Conservation (phyloP, 2,888 invertebrate species). For the Hyposoter didymator region DNA sequence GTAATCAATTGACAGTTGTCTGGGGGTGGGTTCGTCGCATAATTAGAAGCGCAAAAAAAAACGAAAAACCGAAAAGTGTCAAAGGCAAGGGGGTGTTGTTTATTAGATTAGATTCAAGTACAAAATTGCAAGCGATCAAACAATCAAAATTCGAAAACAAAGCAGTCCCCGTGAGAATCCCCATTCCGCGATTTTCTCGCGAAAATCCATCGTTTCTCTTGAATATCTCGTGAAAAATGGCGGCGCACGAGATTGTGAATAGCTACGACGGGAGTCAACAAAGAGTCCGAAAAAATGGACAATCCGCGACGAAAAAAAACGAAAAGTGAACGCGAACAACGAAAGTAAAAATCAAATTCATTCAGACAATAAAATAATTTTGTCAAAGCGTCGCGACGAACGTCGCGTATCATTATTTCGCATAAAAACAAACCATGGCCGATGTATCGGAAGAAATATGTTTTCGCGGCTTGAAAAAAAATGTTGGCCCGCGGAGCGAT, state of each 20-base stretch:
- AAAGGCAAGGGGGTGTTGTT: neutral
- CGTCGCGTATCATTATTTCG: neutral
- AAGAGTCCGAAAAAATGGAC: neutral
- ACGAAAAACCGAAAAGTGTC: neutral
- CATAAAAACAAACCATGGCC: constrained; percentile 16
- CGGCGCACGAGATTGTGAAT: neutral
- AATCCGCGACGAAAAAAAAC: neutral
- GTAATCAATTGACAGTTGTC: neutral
- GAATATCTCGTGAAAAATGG: neutral
- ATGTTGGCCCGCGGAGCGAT: constrained; percentile 4
- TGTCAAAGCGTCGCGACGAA: constrained; percentile 20
- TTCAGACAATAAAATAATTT: too few relatives aligned
- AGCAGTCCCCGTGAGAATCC: neutral
- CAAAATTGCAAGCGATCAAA: constrained; percentile 4
- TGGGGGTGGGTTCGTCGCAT: neutral
- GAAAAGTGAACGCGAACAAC: neutral
- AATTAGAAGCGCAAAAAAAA: neutral
- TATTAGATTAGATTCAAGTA: neutral
- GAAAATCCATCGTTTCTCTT: neutral
- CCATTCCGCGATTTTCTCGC: too few relatives aligned
- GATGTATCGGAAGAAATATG: constrained; percentile 4
- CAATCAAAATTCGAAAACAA: constrained; percentile 11
- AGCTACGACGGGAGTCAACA: constrained; percentile 16
- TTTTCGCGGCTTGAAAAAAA: neutral
- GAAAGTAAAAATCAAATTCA: constrained; percentile 1